These are phyloP conservation scores for Gasteruption jaculator DNA, from an alignment of 2,888 invertebrate species.

Conservation along the genomic window DNA sequence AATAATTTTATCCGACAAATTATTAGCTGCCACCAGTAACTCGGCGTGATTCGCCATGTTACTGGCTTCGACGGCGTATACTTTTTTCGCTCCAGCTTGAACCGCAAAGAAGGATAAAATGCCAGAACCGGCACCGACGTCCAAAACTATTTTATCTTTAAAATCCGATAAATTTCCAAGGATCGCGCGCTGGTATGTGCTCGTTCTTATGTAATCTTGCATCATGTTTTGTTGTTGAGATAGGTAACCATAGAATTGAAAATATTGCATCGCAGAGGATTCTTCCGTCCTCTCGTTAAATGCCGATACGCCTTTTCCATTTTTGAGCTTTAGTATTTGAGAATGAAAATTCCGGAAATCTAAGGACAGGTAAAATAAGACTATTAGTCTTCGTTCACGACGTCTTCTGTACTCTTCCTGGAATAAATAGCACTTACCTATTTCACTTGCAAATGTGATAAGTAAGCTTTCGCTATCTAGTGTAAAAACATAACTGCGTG, in stretches of 20 bases:
- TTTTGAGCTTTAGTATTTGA: conserved; percentile 69
- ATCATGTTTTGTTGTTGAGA: conserved; percentile 99
- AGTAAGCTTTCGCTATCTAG: conserved; percentile 70
- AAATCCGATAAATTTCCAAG: conserved; percentile 90
- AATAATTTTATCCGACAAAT: conserved; percentile 79
- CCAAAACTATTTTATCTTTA: conserved; percentile 86
- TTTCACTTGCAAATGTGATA: conserved; percentile 65
- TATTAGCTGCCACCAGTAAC: conserved; percentile 84
- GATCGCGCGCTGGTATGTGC: conserved; percentile 97
- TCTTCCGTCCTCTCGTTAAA: conserved; percentile 96
- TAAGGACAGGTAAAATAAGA: no score
- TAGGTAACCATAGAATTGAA: conserved; percentile 98
- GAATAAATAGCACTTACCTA: conserved; percentile 42
- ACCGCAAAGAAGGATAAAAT: conserved; percentile 97
- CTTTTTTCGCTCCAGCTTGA: conserved; percentile 93
- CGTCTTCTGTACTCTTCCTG: not conserved
- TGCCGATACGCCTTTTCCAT: conserved; percentile 72
- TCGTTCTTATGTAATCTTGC: conserved; percentile 98
- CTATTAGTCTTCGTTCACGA: conserved; percentile 2
- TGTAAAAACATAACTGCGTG: conserved; percentile 67
- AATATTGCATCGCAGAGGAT: conserved; percentile 97
- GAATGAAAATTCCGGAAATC: conserved; percentile 74
- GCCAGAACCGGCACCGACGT: conserved; percentile 98
- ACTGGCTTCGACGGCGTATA: conserved; percentile 99
- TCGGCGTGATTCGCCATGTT: conserved; percentile 97